A percentile compares a stretch with the other conserved stretches of the same genome.
These are phyloP conservation scores for Rhadina sibilatrix DNA, from an alignment of 2,113 vertebrate species.

Conservation along the genomic window DNA sequence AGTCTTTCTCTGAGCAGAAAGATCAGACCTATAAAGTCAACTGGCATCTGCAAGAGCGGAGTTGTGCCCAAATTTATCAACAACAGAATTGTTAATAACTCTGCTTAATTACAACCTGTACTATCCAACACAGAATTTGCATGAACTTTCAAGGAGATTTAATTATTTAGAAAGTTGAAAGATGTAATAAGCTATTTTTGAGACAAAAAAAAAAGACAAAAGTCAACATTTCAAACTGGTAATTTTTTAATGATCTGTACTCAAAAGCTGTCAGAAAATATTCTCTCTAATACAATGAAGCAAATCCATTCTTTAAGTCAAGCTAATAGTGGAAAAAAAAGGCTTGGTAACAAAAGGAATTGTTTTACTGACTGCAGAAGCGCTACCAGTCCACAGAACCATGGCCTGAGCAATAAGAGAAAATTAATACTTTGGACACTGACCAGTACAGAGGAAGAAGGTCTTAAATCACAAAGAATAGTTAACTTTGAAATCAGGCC, in stretches of 20 bases:
- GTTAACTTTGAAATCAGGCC: not conserved
- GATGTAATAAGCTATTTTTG: constrained; percentile 53
- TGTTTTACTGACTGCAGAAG: not conserved
- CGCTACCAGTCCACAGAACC: not conserved
- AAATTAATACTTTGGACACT: not conserved
- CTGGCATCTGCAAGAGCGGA: not conserved
- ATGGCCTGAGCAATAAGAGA: not conserved
- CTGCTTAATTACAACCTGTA: constrained; percentile 53
- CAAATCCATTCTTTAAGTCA: constrained; percentile 25
- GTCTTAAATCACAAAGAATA: not conserved
- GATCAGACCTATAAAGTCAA: constrained; percentile 12
- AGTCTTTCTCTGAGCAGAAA: not conserved
- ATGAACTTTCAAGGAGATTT: constrained; percentile 44
- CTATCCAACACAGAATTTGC: constrained; percentile 18
- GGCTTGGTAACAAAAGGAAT: constrained; percentile 17
- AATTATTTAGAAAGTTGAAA: constrained; percentile 63
- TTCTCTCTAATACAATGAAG: constrained; percentile 41
- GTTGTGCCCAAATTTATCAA: constrained; percentile 34
- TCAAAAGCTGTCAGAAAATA: constrained; percentile 62
- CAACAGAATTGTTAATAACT: constrained; percentile 41
- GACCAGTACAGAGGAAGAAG: not conserved
- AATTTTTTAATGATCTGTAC: constrained; percentile 57
- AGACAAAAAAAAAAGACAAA: constrained; percentile 36
- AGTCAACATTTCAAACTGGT: constrained; percentile 57
- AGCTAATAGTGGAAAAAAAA: not conserved